Evolutionary conservation across 2,113 vertebrate genomes (phyloP), one percentile per base, ranked within the genome.

Genomic region (Chascanopsetta lugubris): DNA sequence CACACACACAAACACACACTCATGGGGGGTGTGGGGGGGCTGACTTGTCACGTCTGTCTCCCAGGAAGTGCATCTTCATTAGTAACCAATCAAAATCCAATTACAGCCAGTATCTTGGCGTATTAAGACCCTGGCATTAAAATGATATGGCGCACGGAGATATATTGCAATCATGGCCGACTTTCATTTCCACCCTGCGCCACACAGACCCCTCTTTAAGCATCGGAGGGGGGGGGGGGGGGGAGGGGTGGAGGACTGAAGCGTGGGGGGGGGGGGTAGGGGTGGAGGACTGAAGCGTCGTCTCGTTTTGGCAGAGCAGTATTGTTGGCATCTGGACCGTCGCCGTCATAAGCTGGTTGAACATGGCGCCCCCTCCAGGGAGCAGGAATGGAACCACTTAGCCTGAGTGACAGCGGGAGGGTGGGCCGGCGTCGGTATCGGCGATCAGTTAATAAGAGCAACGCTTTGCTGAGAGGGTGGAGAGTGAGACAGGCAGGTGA

Each of bases 1-100:
- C 32, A 36, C 12, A 4, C 34, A 36, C 34, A 36, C 38, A n/a
- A n/a, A n/a, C n/a, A n/a, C n/a, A n/a, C n/a, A n/a, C n/a, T n/a
- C n/a, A n/a, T 43, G 48, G 25, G 38, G 43, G 58, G 62, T 55
- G 77, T 58, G 25, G 59, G 59, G 63, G 42, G 82, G 84, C 92
- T 88, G 89, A 88, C 87, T 90, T 84, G 82, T 88, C 84, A 81
- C 72, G 74, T 88, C 85, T 77, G 70, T 89, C 84, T 86, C 85
- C 61, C 77, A 85, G 89, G 80, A 87, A 84, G 89, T 89, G 88
- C 86, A 91, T 90, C 89, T 90, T 90, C 90, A 91, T 92, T 93
- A 92, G 87, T 75, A 79, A 89, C 90, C 87, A 92, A 92, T 92
- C 90, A 91, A 89, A 92, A 92, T 92, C 90, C 90, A 91, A 92